Evolutionary conservation across 2,888 invertebrate genomes (phyloP).

Genomic region (Heterodera filipjevi): DNA sequence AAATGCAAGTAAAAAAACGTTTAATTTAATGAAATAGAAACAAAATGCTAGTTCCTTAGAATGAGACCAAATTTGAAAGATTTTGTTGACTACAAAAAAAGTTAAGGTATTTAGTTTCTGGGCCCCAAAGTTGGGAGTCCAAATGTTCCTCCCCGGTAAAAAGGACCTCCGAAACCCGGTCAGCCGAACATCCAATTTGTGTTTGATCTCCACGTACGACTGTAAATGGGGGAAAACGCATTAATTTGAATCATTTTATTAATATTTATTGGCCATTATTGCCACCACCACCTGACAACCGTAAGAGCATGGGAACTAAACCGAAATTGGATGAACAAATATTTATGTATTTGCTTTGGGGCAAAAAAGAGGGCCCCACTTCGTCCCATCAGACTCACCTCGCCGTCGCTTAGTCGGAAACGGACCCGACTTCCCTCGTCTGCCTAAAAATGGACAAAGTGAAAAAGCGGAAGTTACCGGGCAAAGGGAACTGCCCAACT

Average conservation of each 20-base stretch:
- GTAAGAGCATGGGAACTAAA: slow-evolving; percentile 62
- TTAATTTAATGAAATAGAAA: no score
- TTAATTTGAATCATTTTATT: background rate
- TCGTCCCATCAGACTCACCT: slow-evolving; percentile 40
- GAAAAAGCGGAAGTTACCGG: no score
- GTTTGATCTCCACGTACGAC: slow-evolving; percentile 64
- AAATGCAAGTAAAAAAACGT: no score
- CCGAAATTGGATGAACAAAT: background rate
- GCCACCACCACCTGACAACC: slow-evolving; percentile 60
- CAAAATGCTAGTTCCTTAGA: no score
- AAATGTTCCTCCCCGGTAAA: no score
- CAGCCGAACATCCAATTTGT: slow-evolving; percentile 61
- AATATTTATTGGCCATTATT: background rate
- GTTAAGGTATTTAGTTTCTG: background rate
- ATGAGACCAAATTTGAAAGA: no score
- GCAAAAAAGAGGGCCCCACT: background rate
- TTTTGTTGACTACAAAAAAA: no score
- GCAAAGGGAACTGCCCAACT: no score
- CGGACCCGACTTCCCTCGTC: slow-evolving; percentile 60
- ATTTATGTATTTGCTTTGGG: background rate
- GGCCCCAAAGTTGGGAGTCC: no score
- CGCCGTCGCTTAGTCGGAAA: slow-evolving; percentile 63
- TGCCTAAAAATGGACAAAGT: slow-evolving; percentile 42
- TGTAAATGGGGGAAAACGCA: slow-evolving; percentile 25
- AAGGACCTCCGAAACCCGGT: slow-evolving; percentile 63